Evolutionary conservation across 30 jellyfish, hydroid and myxozoan genomes (phyloP).

Genomic region (Turritopsis rubra): DNA sequence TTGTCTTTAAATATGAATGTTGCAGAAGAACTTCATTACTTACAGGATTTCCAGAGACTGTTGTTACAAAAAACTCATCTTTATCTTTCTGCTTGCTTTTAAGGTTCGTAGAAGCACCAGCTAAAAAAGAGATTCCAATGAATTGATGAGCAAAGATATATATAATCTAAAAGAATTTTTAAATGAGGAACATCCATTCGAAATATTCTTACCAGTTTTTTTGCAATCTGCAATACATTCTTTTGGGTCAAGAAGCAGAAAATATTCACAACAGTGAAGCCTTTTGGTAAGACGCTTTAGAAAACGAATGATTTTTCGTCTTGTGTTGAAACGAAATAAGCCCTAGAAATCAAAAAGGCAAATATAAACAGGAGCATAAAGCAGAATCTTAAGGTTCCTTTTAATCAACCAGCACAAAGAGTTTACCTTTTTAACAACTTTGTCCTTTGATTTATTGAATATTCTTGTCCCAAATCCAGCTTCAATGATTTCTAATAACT

Average conservation of each 20-base stretch:
- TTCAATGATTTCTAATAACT: constrained; percentile 60
- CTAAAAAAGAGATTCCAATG: neutral
- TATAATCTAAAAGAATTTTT: neutral
- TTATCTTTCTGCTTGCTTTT: neutral
- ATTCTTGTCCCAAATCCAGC: constrained; percentile 69
- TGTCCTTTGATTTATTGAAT: constrained; percentile 63
- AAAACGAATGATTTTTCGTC: constrained; percentile 52
- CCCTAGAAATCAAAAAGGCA: constrained; percentile 42
- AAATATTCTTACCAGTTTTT: constrained; percentile 5
- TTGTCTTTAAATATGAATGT: neutral
- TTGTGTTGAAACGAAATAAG: constrained; percentile 69
- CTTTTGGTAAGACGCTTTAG: constrained; percentile 67
- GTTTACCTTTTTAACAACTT: constrained; percentile 73
- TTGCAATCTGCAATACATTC: constrained; percentile 22
- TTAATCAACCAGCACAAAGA: neutral
- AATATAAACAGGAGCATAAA: neutral
- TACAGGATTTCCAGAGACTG: neutral
- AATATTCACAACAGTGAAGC: constrained; percentile 80
- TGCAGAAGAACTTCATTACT: neutral
- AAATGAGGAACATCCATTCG: neutral
- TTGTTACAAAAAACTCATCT: neutral
- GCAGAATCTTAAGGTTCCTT: neutral
- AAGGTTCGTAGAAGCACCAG: neutral
- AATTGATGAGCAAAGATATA: neutral
- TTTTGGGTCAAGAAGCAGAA: constrained; percentile 53